These are phyloP conservation scores for Anoncus sp. DNA, from an alignment of 2,888 invertebrate genomes.

Conservation along the genomic window DNA sequence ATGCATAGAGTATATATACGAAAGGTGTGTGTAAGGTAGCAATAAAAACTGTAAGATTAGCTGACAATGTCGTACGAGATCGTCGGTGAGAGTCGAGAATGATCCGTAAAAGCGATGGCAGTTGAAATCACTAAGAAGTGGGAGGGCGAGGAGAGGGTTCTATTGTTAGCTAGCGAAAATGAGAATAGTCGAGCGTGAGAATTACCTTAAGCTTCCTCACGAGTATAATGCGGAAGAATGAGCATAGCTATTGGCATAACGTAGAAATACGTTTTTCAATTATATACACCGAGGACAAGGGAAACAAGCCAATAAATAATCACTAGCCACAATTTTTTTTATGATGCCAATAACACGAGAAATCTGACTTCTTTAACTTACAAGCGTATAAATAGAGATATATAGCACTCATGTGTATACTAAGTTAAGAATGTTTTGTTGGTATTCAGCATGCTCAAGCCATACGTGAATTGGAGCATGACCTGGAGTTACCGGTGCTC, in stretches of 20 bases:
- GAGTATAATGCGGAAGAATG: neutral
- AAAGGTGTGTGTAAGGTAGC: slow-evolving; percentile 6
- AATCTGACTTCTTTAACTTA: neutral
- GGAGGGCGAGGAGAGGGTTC: slow-evolving; percentile 23
- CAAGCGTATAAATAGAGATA: too few relatives aligned
- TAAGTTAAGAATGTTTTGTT: slow-evolving; percentile 38
- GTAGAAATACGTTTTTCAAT: slow-evolving; percentile 2
- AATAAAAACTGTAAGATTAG: slow-evolving; percentile 30
- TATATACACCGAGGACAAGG: neutral
- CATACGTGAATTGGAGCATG: slow-evolving; percentile 81
- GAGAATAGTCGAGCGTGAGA: slow-evolving; percentile 77
- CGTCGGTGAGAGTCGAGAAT: slow-evolving; percentile 63
- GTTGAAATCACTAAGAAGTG: slow-evolving; percentile 15
- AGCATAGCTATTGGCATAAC: slow-evolving; percentile 39
- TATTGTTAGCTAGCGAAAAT: slow-evolving; percentile 72
- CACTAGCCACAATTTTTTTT: slow-evolving; percentile 12
- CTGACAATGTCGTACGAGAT: slow-evolving; percentile 50
- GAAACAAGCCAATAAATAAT: neutral
- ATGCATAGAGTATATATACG: neutral
- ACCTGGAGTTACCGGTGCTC: slow-evolving; percentile 79
- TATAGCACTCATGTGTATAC: slow-evolving; percentile 8
- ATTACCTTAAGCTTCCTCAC: slow-evolving; percentile 57
- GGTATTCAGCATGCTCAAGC: slow-evolving; percentile 77
- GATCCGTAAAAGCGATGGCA: slow-evolving; percentile 38
- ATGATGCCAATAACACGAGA: slow-evolving; percentile 23